Conservation (phyloP, 2,888 invertebrate species). For the Andrena camellia region DNA sequence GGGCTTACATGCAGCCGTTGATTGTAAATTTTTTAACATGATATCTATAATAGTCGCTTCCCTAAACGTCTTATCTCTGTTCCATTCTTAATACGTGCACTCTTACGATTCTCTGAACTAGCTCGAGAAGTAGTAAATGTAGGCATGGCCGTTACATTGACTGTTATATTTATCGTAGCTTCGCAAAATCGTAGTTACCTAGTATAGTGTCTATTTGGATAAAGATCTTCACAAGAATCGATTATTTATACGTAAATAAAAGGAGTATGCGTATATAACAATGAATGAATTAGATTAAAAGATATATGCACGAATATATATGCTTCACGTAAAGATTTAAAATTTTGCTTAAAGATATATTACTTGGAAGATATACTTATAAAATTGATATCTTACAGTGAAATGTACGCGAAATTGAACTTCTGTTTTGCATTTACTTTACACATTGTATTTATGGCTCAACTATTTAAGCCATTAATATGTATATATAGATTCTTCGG, state of each 20-base stretch:
- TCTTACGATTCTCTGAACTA: constrained; percentile 31
- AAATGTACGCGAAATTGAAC: not conserved
- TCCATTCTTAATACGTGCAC: constrained; percentile 32
- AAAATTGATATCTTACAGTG: not conserved
- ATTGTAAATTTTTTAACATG: constrained; percentile 48
- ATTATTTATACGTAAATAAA: constrained; percentile 14
- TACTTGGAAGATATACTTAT: too few species aligned
- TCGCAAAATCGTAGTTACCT: constrained; percentile 5
- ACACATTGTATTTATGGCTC: constrained; percentile 22
- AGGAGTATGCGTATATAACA: constrained; percentile 22
- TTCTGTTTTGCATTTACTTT: constrained; percentile 18
- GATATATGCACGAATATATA: constrained; percentile 41
- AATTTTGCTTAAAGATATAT: constrained; percentile 11
- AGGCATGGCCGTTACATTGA: constrained; percentile 36
- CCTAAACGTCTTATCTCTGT: constrained; percentile 32
- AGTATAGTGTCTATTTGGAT: constrained; percentile 17
- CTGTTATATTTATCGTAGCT: constrained; percentile 23
- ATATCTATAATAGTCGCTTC: constrained; percentile 47
- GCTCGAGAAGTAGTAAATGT: constrained; percentile 36
- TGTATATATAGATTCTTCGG: constrained; percentile 1
- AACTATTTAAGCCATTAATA: not conserved
- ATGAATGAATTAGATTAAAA: constrained; percentile 23
- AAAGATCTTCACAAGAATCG: constrained; percentile 10
- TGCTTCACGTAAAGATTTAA: constrained; percentile 31
- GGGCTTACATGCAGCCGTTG: constrained; percentile 62